Evolutionary conservation across 2,797 vertebrate genomes (phyloP), one percentile per base, ranked within the genome.

Genomic region (Adelosebastes latens): DNA sequence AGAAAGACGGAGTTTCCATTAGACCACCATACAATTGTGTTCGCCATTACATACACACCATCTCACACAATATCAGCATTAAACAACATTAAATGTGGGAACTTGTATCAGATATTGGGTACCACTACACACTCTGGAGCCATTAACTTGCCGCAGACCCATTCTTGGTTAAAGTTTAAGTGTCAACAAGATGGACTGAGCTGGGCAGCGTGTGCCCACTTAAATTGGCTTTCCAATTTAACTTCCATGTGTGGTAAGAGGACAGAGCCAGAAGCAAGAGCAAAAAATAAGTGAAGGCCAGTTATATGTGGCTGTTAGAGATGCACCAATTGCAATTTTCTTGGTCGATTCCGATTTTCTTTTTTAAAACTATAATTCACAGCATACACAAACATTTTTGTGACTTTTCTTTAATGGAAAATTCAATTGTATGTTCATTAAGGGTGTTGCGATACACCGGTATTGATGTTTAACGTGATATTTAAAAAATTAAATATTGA

Each of bases 1-100:
- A 94, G 34, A 87, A 27, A 85, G 0, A 80, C 25, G 79, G 52
- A 55, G 42, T 70, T 62, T 86, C 13, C 25, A 75, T 90, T 75
- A 91, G 72, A 70, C 9, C 58, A 68, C 32, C 32, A 10, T 12
- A 22, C 10, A 75, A 53, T 34, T 46, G 66, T 29, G 12, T 78
- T 76, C 1, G 3, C 10, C 11, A 36, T 24, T 34, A 25, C 4
- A 59, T 24, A 29, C 25, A 82, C 42, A 53, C 14, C 0, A 39
- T 60, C 9, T 29, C 46, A 67, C 34, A 68, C 24, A 31, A 68
- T 62, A 79, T 61, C 39, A 68, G 34, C 20, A 76, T 64, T 60
- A 72, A 78, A 64, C 36, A 75, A 27, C 39, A 49, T 3, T n/a
- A 12, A 73, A 65, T 61, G 68, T 9, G 31, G 31, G 22, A 71